Evolutionary conservation across 1,140 invertebrate species (phyloP), one percentile per base, ranked within the genome.

Genomic region (Leucophenga varia): DNA sequence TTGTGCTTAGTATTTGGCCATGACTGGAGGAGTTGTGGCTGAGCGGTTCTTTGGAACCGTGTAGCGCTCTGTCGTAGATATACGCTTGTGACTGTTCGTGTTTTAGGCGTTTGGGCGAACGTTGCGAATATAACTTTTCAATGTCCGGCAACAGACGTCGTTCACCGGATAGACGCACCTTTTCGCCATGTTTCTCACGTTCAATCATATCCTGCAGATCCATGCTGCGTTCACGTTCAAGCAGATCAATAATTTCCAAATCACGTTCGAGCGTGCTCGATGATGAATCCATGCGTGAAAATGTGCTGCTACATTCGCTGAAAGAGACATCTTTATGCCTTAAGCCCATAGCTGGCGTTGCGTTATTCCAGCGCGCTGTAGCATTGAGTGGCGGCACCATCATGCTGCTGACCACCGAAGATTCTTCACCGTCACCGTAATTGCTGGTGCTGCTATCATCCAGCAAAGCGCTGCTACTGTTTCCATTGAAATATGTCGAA

Each of bases 171-270:
- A 39, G 14, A 5, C 61, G 61, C 8, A 57, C 52, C 22, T 59
- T 59, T 2, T 74, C 72, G 17, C 55, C 54, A 20, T 58, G 53
- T 39, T 65, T 52, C 10, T 75, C 72, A 0, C 61, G 55, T 13
- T 64, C 61, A 18, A 75, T 47, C 61, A 75, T 70, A 16, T 75
- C 72, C 40, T 67, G 63, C 13, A 75, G 64, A 28, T 75, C 72
- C 61, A 75, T 70, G 54, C 70, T 75, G 19, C 72, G 57, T 43
- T 75, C 70, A 9, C 72, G 64, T 28, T 75, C 72, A 16, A 75
- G 42, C 43, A 72, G 46, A 45, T 75, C 72, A 16, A 75, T 75
- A 1, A 75, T 75, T 49, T 75, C 72, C 41, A 75, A 14, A 31
- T 75, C 72, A 1, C 72, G 58, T 3, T 72, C 72, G 39, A 75